A percentile compares a stretch with the other conserved stretches of the same genome.
These are phyloP conservation scores for Hippopotamyrus pictus DNA, from an alignment of 2,797 vertebrate genomes.

Conservation along the genomic window DNA sequence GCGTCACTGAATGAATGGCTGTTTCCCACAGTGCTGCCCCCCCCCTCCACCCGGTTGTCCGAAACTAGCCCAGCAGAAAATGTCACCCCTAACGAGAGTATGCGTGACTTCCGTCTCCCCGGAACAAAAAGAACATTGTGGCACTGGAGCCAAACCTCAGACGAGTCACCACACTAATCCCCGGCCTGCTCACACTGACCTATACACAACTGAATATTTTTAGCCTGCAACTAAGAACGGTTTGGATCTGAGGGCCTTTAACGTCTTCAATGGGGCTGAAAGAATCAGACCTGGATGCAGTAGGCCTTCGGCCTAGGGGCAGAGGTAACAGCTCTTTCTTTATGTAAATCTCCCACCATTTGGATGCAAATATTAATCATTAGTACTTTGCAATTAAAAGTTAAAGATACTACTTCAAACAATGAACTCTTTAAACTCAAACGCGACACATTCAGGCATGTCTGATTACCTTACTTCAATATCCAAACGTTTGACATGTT, in stretches of 20 bases:
- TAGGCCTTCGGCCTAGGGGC: constrained; percentile 39
- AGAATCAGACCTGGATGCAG: constrained; percentile 25
- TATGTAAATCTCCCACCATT: constrained; percentile 23
- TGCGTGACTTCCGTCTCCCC: constrained; percentile 43
- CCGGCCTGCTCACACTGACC: constrained; percentile 41
- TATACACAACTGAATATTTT: constrained; percentile 50
- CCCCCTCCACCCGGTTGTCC: neutral
- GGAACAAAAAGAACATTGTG: constrained; percentile 42
- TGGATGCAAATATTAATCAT: neutral
- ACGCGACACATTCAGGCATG: neutral
- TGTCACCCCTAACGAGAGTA: constrained; percentile 46
- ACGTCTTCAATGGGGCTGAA: constrained; percentile 26
- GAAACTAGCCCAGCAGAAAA: constrained; percentile 45
- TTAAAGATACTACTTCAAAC: neutral
- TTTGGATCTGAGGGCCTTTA: constrained; percentile 33
- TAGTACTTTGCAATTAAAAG: neutral
- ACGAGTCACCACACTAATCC: constrained; percentile 51
- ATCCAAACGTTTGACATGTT: neutral
- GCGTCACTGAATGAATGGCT: constrained; percentile 29
- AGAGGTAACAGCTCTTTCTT: constrained; percentile 33
- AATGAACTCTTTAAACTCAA: neutral
- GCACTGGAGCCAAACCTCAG: constrained; percentile 52
- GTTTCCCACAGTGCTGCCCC: neutral
- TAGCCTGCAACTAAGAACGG: constrained; percentile 43
- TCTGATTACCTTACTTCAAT: neutral